Base-by-base conservation (phyloP, 2,888 invertebrate genomes). In the Onchidella celtica region DNA sequence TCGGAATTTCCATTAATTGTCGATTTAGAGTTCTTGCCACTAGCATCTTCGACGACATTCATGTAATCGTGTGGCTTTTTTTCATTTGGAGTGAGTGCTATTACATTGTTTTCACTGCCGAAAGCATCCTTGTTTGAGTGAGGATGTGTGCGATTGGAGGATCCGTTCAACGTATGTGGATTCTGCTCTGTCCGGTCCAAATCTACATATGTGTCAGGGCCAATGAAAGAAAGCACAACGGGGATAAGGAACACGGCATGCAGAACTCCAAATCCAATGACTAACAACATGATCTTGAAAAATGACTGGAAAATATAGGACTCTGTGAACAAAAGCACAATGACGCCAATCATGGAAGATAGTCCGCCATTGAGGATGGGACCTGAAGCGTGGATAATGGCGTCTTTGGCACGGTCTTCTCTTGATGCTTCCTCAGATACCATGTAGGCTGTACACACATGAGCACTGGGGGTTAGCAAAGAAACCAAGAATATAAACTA, bases 361-460 rank as follows among this genome's bases (percentile, higher is more conserved):
- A 88, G 59, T 0, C 88, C 88, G 14, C 87, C 89, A 70, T 89
- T 87, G 29, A 89, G 82, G n/a, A 90, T 86, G n/a, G 90, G 88
- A 0, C 85, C 86, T 0, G 88, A 89, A 17, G 88, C 79, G 47
- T 83, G 83, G 21, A 82, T 79, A 1, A 90, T 80, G 24, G 88
- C 87, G 29, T 81, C 83, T 11, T 55, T 29, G 0, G 86, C 85
- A 0, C 84, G 74, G 1, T 78, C 85, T 3, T 84, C 65, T 40
- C 86, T 68, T 27, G 78, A 73, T 29, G 47, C 34, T 17, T 83
- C 76, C 0, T 84, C 76, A 3, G 85, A 81, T 11, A 84, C 75
- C 81, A 89, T 86, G 81, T 85, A 90, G 3, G 86, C 89, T 69
- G 89, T 87, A 47, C 88, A 88, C 4, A 90, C 86, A 81, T 90